phyloP scores from a whole-genome alignment of 2,888 invertebrate genomes.

The Hartigia nigra region DNA sequence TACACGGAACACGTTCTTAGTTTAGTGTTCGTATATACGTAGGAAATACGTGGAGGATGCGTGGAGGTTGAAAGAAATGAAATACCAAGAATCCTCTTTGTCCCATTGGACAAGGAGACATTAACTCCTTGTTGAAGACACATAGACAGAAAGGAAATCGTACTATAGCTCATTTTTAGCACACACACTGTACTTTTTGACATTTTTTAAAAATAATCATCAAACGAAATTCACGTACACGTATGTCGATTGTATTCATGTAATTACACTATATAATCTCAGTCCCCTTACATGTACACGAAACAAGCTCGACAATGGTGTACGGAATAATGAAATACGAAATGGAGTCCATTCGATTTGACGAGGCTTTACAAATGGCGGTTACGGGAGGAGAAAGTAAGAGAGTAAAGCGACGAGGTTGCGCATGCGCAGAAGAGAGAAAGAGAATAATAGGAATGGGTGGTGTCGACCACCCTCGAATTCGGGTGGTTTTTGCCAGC shows the following conservation, averaged over 20 bases:
- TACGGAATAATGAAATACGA: slow-evolving; percentile 18
- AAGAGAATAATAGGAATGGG: slow-evolving; percentile 9
- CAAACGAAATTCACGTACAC: background rate
- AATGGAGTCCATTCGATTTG: slow-evolving; percentile 20
- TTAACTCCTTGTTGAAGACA: background rate
- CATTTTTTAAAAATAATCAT: background rate
- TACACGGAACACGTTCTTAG: background rate
- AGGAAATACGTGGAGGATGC: slow-evolving; percentile 13
- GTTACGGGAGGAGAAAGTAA: background rate
- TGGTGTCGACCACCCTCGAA: slow-evolving; percentile 62
- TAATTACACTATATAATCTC: background rate
- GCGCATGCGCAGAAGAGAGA: slow-evolving; percentile 26
- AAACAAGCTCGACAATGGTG: background rate
- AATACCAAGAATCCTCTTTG: slow-evolving; percentile 54
- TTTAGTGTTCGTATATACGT: slow-evolving; percentile 10
- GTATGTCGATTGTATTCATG: background rate
- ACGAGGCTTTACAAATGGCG: slow-evolving; percentile 17
- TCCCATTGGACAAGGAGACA: slow-evolving; percentile 39
- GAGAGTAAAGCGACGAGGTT: slow-evolving; percentile 12
- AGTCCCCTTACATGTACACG: background rate
- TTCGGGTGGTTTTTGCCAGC: slow-evolving; percentile 51
- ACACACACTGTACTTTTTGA: background rate
- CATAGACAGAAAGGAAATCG: background rate
- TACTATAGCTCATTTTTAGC: background rate
- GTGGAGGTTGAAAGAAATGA: slow-evolving; percentile 43